These are phyloP conservation scores for Chondrilla cf. caribensis DNA, from an alignment of 37 sponge, comb jelly and placozoan species.

Conservation along the genomic window DNA sequence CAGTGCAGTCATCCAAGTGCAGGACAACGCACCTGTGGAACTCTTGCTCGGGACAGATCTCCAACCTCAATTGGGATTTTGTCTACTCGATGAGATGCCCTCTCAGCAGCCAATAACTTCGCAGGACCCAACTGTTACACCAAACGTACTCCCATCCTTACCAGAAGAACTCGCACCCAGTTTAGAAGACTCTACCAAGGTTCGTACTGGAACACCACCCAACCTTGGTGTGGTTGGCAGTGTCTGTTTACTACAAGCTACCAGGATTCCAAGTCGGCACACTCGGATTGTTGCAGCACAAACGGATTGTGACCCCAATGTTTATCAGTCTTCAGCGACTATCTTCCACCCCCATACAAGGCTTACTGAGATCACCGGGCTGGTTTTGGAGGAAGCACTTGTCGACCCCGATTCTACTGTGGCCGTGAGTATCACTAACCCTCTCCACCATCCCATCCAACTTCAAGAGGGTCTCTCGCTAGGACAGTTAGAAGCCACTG, in stretches of 20 bases:
- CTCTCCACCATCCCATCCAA: too few species aligned
- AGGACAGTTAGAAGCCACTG: too few species aligned
- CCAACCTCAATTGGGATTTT: not conserved
- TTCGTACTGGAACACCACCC: not conserved
- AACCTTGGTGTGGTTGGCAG: not conserved
- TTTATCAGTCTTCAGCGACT: too few species aligned
- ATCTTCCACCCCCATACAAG: too few species aligned
- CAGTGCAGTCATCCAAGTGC: not conserved
- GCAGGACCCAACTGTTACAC: not conserved
- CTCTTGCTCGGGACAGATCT: not conserved
- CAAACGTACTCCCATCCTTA: not conserved
- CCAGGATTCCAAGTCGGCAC: constrained; percentile 13
- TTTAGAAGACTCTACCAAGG: not conserved
- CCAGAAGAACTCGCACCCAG: not conserved
- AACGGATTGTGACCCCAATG: not conserved
- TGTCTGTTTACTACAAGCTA: constrained; percentile 8
- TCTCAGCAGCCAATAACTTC: too few species aligned
- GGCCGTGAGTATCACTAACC: too few species aligned
- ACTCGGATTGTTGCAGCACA: not conserved
- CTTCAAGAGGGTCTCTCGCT: too few species aligned
- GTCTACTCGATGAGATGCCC: too few species aligned
- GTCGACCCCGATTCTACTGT: too few species aligned
- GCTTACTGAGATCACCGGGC: too few species aligned
- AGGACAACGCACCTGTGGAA: not conserved
- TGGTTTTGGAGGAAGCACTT: too few species aligned